Percentiles rank a stretch among this genome's conserved stretches.
Conservation (phyloP, 2,888 invertebrate genomes). For the Tetheella fluctuosa region DNA sequence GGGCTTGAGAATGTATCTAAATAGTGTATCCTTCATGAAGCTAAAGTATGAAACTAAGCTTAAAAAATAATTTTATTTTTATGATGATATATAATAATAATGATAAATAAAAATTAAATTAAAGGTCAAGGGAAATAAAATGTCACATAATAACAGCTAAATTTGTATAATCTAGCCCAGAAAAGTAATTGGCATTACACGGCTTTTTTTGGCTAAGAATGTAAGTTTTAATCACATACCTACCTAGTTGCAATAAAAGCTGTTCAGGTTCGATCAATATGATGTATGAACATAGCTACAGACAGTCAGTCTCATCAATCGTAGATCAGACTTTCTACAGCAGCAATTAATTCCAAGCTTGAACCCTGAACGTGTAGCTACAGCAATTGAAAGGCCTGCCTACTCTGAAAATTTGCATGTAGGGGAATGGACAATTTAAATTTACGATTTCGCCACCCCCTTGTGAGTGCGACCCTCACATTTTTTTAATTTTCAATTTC, state of each 20-base stretch:
- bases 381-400: conserved; percentile 70
- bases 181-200: no score
- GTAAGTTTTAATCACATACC: no score
- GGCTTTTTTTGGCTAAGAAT: no score
- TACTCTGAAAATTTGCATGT: conserved; percentile 77
- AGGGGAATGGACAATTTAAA: conserved; percentile 82
- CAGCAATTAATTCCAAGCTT: conserved; percentile 28
- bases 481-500: conserved; percentile 83
- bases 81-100: no score
- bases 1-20: conserved; percentile 42
- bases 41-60: not conserved
- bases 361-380: conserved; percentile 32
- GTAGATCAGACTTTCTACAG: not conserved
- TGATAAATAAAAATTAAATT: no score
- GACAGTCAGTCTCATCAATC: not conserved
- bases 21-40: conserved; percentile 20
- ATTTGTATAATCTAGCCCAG: no score
- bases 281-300: not conserved
- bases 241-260: no score
- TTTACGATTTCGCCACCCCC: conserved; percentile 79
- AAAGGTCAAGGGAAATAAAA: no score
- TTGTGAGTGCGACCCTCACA: conserved; percentile 71
- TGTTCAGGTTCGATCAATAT: no score
- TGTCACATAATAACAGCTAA: no score
- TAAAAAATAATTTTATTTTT: no score